These are phyloP conservation scores for Pterostichus niger DNA, from an alignment of 2,888 invertebrate species.

Conservation along the genomic window DNA sequence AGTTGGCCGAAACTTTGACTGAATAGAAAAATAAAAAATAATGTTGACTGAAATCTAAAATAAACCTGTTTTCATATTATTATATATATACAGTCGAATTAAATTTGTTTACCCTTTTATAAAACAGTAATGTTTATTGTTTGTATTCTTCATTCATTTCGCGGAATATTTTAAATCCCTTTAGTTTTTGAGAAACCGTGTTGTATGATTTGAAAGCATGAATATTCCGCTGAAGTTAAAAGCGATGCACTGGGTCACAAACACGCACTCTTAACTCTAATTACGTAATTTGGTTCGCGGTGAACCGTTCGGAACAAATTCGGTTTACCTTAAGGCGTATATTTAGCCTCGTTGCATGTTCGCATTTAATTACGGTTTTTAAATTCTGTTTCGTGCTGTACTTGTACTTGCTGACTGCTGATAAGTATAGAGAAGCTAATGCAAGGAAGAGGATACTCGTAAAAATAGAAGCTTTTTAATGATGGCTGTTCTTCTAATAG, in stretches of 20 bases:
- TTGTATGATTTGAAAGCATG: no score
- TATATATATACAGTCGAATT: no score
- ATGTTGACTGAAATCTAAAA: no score
- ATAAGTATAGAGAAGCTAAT: constrained; percentile 34
- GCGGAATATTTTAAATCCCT: no score
- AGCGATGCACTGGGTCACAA: constrained; percentile 18
- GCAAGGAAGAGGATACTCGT: constrained; percentile 38
- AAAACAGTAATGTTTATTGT: no score
- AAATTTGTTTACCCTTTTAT: no score
- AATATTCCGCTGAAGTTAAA: neutral
- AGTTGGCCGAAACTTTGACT: no score
- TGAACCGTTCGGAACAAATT: constrained; percentile 21
- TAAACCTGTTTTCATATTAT: no score
- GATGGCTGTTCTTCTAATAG: constrained; percentile 16
- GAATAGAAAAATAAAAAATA: no score
- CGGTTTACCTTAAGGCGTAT: constrained; percentile 8
- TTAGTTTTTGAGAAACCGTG: no score
- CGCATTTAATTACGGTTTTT: constrained; percentile 45
- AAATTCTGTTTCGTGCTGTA: constrained; percentile 36
- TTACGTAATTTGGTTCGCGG: constrained; percentile 22
- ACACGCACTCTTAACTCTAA: constrained; percentile 35
- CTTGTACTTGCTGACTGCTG: neutral
- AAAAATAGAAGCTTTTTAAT: constrained; percentile 42
- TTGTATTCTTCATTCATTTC: no score
- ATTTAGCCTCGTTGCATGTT: constrained; percentile 32